phyloP scores from a whole-genome alignment of 2,113 vertebrate genomes.

The Callipepla californica region DNA sequence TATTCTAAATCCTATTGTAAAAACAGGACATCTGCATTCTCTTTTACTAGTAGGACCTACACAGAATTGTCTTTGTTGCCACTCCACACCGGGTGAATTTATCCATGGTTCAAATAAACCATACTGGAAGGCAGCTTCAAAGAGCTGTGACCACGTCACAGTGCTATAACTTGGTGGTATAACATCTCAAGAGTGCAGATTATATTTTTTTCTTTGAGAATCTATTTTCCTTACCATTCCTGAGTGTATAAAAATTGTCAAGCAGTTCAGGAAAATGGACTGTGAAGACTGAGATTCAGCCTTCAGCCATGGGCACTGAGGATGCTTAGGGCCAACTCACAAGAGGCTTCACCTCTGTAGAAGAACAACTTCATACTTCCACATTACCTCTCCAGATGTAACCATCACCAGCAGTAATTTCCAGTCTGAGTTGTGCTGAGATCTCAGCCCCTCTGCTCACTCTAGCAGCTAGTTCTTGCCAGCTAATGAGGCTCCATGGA shows the following conservation, averaged over 20 bases:
- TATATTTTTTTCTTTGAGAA: neutral
- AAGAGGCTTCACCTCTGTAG: neutral
- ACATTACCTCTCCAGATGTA: neutral
- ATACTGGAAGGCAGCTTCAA: neutral
- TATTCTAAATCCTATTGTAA: neutral
- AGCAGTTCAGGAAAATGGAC: neutral
- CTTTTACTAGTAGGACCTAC: neutral
- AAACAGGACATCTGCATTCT: neutral
- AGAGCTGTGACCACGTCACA: neutral
- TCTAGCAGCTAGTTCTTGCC: neutral
- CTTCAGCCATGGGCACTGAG: neutral
- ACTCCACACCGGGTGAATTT: neutral
- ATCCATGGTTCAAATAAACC: neutral
- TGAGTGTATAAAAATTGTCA: neutral
- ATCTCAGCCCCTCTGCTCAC: neutral
- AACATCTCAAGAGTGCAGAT: neutral
- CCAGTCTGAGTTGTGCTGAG: neutral
- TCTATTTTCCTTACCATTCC: rapidly evolving
- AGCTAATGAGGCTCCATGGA: neutral
- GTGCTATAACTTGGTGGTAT: neutral
- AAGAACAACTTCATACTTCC: rapidly evolving
- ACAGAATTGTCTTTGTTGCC: neutral
- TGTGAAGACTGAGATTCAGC: neutral
- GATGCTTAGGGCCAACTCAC: neutral
- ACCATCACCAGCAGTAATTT: neutral